Evolutionary conservation across 1,140 invertebrate genomes (phyloP).

Genomic region (Globodera rostochiensis): DNA sequence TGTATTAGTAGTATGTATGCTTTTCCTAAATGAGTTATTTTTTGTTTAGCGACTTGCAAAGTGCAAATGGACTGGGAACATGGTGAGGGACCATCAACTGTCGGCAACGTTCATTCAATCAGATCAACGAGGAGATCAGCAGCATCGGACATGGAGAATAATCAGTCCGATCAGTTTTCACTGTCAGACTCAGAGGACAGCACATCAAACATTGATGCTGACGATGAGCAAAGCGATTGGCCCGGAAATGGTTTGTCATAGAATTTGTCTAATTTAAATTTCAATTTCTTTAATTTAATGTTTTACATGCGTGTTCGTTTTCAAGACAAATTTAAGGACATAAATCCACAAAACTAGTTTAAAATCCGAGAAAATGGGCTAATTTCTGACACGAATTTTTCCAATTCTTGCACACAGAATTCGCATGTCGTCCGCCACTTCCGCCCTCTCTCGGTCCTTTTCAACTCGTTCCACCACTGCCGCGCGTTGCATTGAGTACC

Average conservation of each 20-base stretch:
- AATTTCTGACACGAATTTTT: not conserved
- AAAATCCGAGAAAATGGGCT: not conserved
- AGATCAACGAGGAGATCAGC: not conserved
- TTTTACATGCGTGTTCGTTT: too few species aligned
- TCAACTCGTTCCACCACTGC: slow-evolving; percentile 4
- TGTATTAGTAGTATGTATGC: not conserved
- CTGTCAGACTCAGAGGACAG: slow-evolving; percentile 11
- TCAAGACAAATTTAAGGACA: too few species aligned
- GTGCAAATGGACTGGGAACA: slow-evolving; percentile 36
- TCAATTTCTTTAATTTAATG: too few species aligned
- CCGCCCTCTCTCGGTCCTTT: not conserved
- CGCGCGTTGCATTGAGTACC: not conserved
- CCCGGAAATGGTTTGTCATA: slow-evolving; percentile 9
- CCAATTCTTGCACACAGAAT: not conserved
- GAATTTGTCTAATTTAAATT: too few species aligned
- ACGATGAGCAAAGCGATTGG: slow-evolving; percentile 40
- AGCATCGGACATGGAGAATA: slow-evolving; percentile 9
- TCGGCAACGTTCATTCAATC: not conserved
- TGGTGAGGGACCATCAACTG: not conserved
- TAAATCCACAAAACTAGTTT: not conserved
- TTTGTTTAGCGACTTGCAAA: not conserved
- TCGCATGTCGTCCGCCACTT: slow-evolving; percentile 9
- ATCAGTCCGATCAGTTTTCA: slow-evolving; percentile 18
- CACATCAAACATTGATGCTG: slow-evolving; percentile 30
- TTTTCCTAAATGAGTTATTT: slow-evolving; percentile 5